A percentile compares a stretch with the other conserved stretches of the same genome.
Conservation (phyloP, 2,888 invertebrate genomes). For the Drosophila subsilvestris region DNA sequence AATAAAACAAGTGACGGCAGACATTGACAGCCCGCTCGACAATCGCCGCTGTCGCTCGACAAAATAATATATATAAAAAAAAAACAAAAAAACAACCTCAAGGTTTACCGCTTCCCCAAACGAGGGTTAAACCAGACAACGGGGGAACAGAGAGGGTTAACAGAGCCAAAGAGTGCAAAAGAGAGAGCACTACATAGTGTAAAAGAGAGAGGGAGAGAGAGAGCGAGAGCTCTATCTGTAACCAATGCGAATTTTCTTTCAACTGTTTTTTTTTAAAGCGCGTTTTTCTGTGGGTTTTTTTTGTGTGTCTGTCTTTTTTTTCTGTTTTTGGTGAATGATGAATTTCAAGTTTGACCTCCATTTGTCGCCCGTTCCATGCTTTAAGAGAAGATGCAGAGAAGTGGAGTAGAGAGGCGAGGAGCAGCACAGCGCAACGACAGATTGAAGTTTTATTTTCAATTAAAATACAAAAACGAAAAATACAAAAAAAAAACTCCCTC, state of each 20-base stretch:
- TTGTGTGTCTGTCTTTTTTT: constrained; percentile 1
- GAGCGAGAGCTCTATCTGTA: background rate
- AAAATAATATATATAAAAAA: constrained; percentile 34
- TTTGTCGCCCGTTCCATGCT: constrained; percentile 46
- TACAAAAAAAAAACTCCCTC: constrained; percentile 30
- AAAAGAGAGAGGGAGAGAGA: background rate
- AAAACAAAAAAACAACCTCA: constrained; percentile 51
- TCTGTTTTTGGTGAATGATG: constrained; percentile 24
- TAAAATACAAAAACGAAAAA: background rate
- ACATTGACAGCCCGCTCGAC: constrained; percentile 54
- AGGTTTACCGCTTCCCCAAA: constrained; percentile 57
- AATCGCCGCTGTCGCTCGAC: constrained; percentile 45
- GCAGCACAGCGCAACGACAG: background rate
- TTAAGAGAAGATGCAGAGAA: background rate
- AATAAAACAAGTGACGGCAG: constrained; percentile 64
- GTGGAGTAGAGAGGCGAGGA: background rate
- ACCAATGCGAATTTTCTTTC: constrained; percentile 61
- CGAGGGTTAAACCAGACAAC: constrained; percentile 19
- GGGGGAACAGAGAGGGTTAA: constrained; percentile 16
- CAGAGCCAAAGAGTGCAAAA: background rate
- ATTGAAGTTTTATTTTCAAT: constrained; percentile 1
- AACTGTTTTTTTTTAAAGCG: constrained; percentile 44
- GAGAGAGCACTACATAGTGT: background rate
- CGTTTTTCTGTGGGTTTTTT: constrained; percentile 22
- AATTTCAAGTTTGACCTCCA: constrained; percentile 65